phyloP scores from a whole-genome alignment of 2,113 vertebrate species.

The Phycodurus eques region DNA sequence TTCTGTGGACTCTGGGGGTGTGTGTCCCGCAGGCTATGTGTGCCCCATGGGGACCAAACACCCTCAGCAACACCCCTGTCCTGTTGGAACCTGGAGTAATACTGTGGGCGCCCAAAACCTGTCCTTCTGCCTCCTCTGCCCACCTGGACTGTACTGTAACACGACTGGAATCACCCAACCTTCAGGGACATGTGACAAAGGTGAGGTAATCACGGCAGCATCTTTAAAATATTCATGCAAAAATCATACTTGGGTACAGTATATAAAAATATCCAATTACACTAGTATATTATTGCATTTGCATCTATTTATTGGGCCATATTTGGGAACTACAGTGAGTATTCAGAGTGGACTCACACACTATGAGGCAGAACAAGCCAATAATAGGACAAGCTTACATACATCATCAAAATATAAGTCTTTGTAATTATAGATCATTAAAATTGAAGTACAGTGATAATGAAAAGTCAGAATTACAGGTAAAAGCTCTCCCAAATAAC shows the following conservation, averaged over 20 bases:
- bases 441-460: not conserved
- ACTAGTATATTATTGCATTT: not conserved
- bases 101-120: constrained; percentile 71
- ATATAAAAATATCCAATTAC: not conserved
- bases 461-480: not conserved
- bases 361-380: no score
- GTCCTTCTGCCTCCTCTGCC: constrained; percentile 79
- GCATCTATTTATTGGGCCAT: no score
- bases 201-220: constrained; percentile 9
- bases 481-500: not conserved
- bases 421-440: not conserved
- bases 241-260: no score
- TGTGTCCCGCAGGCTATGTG: constrained; percentile 79
- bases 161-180: constrained; percentile 74
- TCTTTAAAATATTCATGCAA: no score
- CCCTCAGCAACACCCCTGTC: constrained; percentile 78
- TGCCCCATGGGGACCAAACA: constrained; percentile 77
- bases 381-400: no score
- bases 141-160: constrained; percentile 82
- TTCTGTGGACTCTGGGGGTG: constrained; percentile 71
- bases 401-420: no score
- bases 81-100: constrained; percentile 82
- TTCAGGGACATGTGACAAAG: constrained; percentile 56
- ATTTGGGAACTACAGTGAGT: no score
- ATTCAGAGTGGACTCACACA: no score